These are phyloP conservation scores for Anoplopoma fimbria DNA, from an alignment of 2,113 vertebrate species.

Conservation along the genomic window DNA sequence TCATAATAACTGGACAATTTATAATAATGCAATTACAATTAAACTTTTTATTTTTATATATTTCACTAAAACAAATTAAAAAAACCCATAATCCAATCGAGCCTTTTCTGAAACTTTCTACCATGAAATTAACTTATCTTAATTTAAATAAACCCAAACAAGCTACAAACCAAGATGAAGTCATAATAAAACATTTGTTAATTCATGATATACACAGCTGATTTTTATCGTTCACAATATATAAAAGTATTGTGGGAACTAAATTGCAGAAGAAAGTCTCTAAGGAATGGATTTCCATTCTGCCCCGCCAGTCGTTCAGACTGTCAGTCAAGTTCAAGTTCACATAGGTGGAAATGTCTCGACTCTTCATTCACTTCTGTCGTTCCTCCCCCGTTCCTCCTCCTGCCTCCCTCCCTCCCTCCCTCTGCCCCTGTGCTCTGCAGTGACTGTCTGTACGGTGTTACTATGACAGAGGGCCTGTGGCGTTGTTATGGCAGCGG, in stretches of 20 bases:
- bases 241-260: neutral
- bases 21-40: neutral
- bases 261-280: constrained; percentile 16
- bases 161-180: neutral
- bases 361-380: constrained; percentile 76
- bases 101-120: neutral
- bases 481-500: constrained; percentile 95
- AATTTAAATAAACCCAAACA: neutral
- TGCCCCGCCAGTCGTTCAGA: constrained; percentile 54
- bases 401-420: neutral
- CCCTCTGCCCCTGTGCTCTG: constrained; percentile 26
- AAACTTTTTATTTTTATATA: neutral
- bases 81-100: neutral
- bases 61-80: neutral
- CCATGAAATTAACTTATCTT: neutral
- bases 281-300: constrained; percentile 53
- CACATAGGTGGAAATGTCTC: constrained; percentile 76
- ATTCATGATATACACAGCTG: neutral
- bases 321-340: constrained; percentile 86
- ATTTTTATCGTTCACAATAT: neutral
- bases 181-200: neutral
- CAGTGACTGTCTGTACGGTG: constrained; percentile 82
- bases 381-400: constrained; percentile 18
- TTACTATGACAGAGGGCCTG: constrained; percentile 92
- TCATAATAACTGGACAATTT: neutral